Base-by-base conservation (phyloP, 2,797 vertebrate genomes). In the Taenioides sp. region DNA sequence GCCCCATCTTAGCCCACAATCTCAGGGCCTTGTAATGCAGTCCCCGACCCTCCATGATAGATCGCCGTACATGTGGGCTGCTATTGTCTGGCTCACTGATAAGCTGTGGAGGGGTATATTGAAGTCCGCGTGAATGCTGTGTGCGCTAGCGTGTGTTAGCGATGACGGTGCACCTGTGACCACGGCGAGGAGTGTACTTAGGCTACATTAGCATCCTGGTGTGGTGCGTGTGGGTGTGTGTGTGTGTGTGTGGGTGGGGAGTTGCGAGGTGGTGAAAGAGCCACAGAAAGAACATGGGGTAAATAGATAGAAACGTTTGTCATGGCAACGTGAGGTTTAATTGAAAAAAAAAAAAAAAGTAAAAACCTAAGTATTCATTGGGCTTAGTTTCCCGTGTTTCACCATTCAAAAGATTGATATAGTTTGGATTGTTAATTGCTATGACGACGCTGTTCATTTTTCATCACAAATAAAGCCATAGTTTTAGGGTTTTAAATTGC, bases 71-170 rank as follows among this genome's bases (percentile, higher is more conserved):
- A 90, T 79, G 86, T 83, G 87, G 89, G 88, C 88, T 62, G 76
- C 75, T 84, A 89, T 91, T 92, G 91, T 93, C 89, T 91, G 89
- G 80, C 84, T 89, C 65, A 28, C 84, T 88, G 91, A 91, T 92
- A 91, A 92, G 81, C 85, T 69, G 75, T 65, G 65, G 77, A 71
- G 34, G 72, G 40, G 62, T 67, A 28, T 78, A 73, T 70, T 67
- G 27, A 55, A 72, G 62, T 18, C 4, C 17, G 34, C 5, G 60
- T 62, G 76, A 47, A 71, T 52, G 34, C 34, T 7, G 65, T 37
- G 67, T 58, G 50, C 61, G 67, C 49, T 11, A 34, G 28, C 61
- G 69, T 59, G 16, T 22, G 49, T 71, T 31, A 43, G 47, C 59
- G 70, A 71, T 43, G 43, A 64, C 34, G 57, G 69, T 71, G 67